phyloP scores from a whole-genome alignment of 1,140 invertebrate species.

The Gerris buenoi region DNA sequence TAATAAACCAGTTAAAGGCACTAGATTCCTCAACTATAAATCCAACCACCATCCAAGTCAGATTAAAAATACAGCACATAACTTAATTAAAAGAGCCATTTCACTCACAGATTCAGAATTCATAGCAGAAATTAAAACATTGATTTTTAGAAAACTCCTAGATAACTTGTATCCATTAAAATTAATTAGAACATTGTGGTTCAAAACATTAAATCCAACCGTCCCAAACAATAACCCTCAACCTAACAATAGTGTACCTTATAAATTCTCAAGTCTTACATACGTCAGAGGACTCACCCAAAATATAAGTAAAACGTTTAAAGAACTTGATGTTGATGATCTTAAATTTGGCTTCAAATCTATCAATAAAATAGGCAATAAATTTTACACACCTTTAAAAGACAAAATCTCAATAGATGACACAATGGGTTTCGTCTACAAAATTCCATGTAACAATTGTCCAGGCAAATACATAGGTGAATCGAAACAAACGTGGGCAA shows the following conservation, averaged over 20 bases:
- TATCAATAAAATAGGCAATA: background rate
- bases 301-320: background rate
- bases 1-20: background rate
- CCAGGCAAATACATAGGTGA: background rate
- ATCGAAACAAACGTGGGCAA: background rate
- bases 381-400: background rate
- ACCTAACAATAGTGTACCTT: background rate
- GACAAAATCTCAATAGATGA: background rate
- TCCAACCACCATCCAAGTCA: background rate
- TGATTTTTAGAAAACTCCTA: background rate
- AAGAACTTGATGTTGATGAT: background rate
- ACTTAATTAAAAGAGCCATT: background rate
- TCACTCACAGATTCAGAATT: background rate
- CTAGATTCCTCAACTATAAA: background rate
- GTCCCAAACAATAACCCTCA: background rate
- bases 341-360: background rate
- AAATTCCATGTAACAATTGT: background rate
- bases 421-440: background rate
- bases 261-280: background rate
- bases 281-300: background rate
- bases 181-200: background rate
- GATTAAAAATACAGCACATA: background rate
- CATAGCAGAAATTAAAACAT: background rate
- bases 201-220: background rate
- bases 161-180: background rate